Evolutionary conservation across 2,113 vertebrate species (phyloP).

Genomic region (Cyanoderma ruficeps): DNA sequence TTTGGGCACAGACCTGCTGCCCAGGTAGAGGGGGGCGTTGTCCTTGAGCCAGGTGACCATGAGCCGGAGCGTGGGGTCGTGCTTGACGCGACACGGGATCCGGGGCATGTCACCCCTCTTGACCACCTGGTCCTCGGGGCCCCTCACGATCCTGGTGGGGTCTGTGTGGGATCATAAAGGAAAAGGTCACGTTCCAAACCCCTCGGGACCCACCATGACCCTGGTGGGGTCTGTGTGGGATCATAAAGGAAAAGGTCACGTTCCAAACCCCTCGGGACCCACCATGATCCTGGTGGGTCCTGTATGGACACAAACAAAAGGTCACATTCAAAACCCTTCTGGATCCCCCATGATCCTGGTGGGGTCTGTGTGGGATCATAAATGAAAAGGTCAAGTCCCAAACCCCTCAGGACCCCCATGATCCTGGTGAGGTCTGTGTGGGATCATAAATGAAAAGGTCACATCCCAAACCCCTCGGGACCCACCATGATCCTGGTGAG

Average conservation of each 20-base stretch:
- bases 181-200: rapidly evolving
- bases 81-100: conserved; percentile 85
- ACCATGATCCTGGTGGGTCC: not conserved
- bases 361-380: not conserved
- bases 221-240: rapidly evolving
- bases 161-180: conserved; percentile 71
- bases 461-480: too few relatives aligned
- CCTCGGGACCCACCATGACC: rapidly evolving
- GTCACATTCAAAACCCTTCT: too few relatives aligned
- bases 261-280: not conserved
- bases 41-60: conserved; percentile 89
- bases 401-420: not conserved
- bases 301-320: too few relatives aligned
- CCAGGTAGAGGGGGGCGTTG: conserved; percentile 77
- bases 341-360: rapidly evolving
- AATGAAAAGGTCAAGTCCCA: not conserved
- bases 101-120: conserved; percentile 79
- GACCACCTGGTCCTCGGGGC: conserved; percentile 81
- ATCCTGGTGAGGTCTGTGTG: too few relatives aligned
- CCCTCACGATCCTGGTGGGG: conserved; percentile 85
- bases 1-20: conserved; percentile 76
- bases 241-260: rapidly evolving
- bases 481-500: not conserved
- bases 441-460: too few relatives aligned
- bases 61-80: conserved; percentile 82